Evolutionary conservation across 1,140 invertebrate species (phyloP).

Genomic region (Rhagoletis pomonella): DNA sequence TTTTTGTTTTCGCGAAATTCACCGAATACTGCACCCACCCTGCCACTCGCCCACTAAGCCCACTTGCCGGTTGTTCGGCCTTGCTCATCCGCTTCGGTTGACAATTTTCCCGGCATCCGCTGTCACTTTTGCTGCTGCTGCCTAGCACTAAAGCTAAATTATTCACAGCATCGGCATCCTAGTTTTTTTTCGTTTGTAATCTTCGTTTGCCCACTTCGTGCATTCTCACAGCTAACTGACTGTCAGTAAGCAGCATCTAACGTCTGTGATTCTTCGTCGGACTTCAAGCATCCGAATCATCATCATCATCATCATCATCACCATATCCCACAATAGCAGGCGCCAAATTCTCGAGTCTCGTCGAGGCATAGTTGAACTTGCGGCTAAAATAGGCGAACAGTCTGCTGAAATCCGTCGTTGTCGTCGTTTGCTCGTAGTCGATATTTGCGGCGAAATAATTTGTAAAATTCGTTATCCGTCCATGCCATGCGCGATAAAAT

Average conservation of each 20-base stretch:
- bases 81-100: constrained; percentile 42
- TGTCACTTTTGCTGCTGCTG: neutral
- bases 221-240: neutral
- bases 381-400: constrained; percentile 52
- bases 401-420: constrained; percentile 56
- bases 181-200: neutral
- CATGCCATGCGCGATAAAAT: constrained; percentile 75
- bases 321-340: neutral
- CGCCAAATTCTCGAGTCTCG: constrained; percentile 17
- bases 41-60: neutral
- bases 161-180: neutral
- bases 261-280: constrained; percentile 10
- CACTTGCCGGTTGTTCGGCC: constrained; percentile 11
- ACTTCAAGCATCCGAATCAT: constrained; percentile 14
- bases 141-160: neutral
- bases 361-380: constrained; percentile 8
- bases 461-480: constrained; percentile 72
- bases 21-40: neutral
- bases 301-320: constrained; percentile 26
- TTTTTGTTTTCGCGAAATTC: neutral
- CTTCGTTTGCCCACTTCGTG: neutral
- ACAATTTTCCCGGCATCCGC: constrained; percentile 37
- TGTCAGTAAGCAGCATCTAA: neutral
- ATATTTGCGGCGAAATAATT: constrained; percentile 73
- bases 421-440: constrained; percentile 61